Evolutionary conservation across 2,113 vertebrate genomes (phyloP), one percentile per base, ranked within the genome.

Genomic region (Mirounga angustirostris): DNA sequence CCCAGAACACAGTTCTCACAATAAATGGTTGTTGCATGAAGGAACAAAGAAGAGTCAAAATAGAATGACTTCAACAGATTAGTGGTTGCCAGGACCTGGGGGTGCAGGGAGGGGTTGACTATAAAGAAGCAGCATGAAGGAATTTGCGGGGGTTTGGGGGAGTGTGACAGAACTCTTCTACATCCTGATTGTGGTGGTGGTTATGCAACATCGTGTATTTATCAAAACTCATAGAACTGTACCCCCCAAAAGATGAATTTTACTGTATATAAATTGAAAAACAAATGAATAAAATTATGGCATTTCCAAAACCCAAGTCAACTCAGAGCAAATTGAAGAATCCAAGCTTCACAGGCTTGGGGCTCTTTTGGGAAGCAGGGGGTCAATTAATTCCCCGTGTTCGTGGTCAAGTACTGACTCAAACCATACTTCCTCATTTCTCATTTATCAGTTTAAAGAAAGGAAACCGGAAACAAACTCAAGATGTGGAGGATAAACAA

Each of bases 401-500:
- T 97, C 93, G 61, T 36, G 85, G 89, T 91, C 96, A 93, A 93
- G 82, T 89, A 82, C 85, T 97, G 91, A 97, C 89, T 96, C 96
- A 96, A 89, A 95, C 9, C 89, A 69, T n/a, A 97, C 86, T 97
- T 97, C 91, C 93, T 74, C 36, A 87, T 80, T 96, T 98, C 92
- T 95, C 89, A 65, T 91, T 83, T 96, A 85, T 85, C 89, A 80
- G 54, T 93, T 79, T 69, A 95, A 96, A 93, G 93, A 89, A 95
- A 96, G 95, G 89, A 97, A 98, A 96, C 28, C 0, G 15, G 95
- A 97, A 98, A 79, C 63, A 96, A 95, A 97, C 95, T 95, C 97
- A 98, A 97, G 91, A 98, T 91, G 97, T 79, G 82, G 91, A 97
- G 91, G 79, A 95, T 97, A 98, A 97, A 96, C 93, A 97, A 71